Conservation (phyloP, 2,888 invertebrate genomes). For the Cerceris ruficornis region DNA sequence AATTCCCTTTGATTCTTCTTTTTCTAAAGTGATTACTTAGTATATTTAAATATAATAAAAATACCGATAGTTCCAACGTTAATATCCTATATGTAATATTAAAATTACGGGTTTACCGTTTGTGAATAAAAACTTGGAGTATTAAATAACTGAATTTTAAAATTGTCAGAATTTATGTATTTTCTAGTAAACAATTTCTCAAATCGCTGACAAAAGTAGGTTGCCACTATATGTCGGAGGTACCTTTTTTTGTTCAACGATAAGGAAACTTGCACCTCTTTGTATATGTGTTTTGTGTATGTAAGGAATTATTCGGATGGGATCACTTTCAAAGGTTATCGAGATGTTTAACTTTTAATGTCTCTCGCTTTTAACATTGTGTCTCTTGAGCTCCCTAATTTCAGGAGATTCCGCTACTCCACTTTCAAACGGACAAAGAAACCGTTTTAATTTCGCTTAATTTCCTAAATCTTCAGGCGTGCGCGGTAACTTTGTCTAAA, state of each 20-base stretch:
- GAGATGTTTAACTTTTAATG: not conserved
- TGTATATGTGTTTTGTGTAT: not conserved
- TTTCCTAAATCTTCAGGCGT: no score
- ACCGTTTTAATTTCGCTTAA: not conserved
- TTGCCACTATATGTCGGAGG: not conserved
- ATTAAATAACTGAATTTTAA: no score
- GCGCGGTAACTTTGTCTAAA: no score
- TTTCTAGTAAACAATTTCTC: not conserved
- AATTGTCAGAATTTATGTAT: not conserved
- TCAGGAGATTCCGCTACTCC: not conserved
- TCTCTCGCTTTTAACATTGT: not conserved
- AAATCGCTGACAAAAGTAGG: not conserved
- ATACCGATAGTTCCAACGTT: no score
- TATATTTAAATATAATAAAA: no score
- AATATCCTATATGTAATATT: no score
- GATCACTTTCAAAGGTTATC: not conserved
- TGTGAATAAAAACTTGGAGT: no score
- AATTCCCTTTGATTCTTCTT: no score
- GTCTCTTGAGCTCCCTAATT: not conserved
- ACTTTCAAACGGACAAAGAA: not conserved
- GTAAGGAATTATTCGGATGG: not conserved
- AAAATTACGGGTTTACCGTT: no score
- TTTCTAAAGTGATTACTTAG: no score
- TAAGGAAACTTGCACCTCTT: not conserved
- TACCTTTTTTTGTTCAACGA: not conserved